phyloP scores from a whole-genome alignment of 2,888 invertebrate species.

The Gastrophysa polygoni region DNA sequence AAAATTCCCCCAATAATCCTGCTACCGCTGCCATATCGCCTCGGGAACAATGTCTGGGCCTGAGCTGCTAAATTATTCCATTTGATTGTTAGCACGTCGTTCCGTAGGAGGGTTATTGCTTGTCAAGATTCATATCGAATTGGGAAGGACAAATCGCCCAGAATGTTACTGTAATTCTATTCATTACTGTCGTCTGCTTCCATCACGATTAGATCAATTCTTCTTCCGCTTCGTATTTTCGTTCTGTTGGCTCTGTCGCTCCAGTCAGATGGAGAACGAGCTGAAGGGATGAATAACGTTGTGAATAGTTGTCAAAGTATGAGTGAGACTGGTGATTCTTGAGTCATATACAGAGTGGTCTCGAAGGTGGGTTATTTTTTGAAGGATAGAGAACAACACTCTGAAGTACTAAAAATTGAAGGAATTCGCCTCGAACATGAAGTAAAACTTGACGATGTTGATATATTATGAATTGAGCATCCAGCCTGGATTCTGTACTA shows the following conservation, averaged over 20 bases:
- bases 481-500: too few relatives aligned
- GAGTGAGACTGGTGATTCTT: too few relatives aligned
- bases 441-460: too few relatives aligned
- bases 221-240: conserved; percentile 10
- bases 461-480: too few relatives aligned
- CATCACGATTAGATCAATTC: conserved; percentile 23
- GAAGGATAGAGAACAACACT: too few relatives aligned
- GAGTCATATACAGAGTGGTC: too few relatives aligned
- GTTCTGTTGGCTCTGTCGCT: not conserved
- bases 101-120: conserved; percentile 40
- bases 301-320: too few relatives aligned
- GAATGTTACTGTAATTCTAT: conserved; percentile 35
- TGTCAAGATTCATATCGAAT: conserved; percentile 38
- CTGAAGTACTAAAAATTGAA: too few relatives aligned
- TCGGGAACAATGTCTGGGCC: conserved; percentile 53
- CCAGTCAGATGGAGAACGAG: not conserved
- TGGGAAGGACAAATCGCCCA: conserved; percentile 36
- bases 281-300: not conserved
- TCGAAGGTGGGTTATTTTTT: too few relatives aligned
- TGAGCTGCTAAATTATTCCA: conserved; percentile 53
- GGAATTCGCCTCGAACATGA: too few relatives aligned
- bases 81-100: conserved; percentile 47
- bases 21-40: conserved; percentile 16
- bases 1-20: conserved; percentile 28
- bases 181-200: conserved; percentile 35